Conservation (phyloP, 2,797 vertebrate genomes). For the Cyclopterus lumpus region DNA sequence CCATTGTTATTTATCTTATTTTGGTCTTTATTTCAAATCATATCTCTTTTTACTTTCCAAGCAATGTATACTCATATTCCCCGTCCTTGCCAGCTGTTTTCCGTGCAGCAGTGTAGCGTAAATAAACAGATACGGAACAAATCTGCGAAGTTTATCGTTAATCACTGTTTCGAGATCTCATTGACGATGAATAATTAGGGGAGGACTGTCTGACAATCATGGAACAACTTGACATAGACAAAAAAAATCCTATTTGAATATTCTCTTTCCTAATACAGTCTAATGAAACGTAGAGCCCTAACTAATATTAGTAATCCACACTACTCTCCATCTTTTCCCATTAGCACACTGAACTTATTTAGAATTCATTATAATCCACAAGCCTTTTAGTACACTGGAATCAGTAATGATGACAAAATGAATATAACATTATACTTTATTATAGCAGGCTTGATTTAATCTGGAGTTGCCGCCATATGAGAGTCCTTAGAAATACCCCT, state of each 20-base stretch:
- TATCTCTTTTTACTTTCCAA: conserved; percentile 59
- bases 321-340: conserved; percentile 72
- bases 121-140: conserved; percentile 52
- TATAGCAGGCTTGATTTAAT: conserved; percentile 84
- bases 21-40: conserved; percentile 61
- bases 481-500: conserved; percentile 78
- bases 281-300: conserved; percentile 76
- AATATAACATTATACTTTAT: conserved; percentile 84
- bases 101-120: conserved; percentile 29
- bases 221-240: conserved; percentile 67
- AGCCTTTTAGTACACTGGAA: conserved; percentile 79
- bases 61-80: conserved; percentile 32
- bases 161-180: conserved; percentile 52
- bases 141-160: conserved; percentile 44
- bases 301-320: conserved; percentile 81
- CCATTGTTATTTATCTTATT: conserved; percentile 80
- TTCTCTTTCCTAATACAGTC: conserved; percentile 65
- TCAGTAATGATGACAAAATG: conserved; percentile 83
- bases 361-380: conserved; percentile 80
- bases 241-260: conserved; percentile 61
- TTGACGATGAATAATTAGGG: conserved; percentile 56
- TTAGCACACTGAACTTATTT: conserved; percentile 82
- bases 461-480: conserved; percentile 73
- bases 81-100: conserved; percentile 18
- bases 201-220: conserved; percentile 62